These are phyloP conservation scores for Pollimyrus isidori DNA, from an alignment of 2,113 vertebrate species.

Conservation along the genomic window DNA sequence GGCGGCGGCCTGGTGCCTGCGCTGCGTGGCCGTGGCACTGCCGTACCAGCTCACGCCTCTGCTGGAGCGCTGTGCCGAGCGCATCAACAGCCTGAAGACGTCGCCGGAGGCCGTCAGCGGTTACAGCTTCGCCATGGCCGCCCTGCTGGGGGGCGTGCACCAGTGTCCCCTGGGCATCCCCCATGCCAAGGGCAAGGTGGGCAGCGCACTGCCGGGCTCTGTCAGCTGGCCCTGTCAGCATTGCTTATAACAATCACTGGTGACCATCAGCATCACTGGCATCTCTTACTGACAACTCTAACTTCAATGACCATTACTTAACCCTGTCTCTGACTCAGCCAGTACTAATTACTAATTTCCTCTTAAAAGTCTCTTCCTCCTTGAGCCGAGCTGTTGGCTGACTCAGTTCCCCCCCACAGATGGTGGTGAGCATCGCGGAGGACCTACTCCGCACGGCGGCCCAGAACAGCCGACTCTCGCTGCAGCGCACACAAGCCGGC, in stretches of 20 bases:
- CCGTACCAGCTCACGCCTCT: slow-evolving; percentile 91
- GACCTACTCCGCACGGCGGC: slow-evolving; percentile 89
- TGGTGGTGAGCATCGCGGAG: slow-evolving; percentile 96
- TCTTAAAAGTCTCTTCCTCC: not conserved
- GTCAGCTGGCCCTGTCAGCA: not conserved
- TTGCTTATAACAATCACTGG: not conserved
- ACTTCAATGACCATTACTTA: not conserved
- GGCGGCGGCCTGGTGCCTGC: slow-evolving; percentile 90
- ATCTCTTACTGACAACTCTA: not conserved
- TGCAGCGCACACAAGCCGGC: slow-evolving; percentile 92
- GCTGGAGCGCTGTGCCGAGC: slow-evolving; percentile 88
- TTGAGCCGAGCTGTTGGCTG: not conserved
- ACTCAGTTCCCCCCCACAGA: slow-evolving; percentile 53
- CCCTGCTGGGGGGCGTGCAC: slow-evolving; percentile 88
- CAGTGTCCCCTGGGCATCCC: slow-evolving; percentile 94
- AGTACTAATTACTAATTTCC: not conserved
- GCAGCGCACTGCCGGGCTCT: slow-evolving; percentile 9
- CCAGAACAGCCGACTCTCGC: slow-evolving; percentile 90
- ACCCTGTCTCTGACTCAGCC: not conserved
- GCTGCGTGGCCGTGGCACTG: slow-evolving; percentile 86
- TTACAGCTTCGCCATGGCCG: slow-evolving; percentile 97
- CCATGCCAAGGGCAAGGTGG: slow-evolving; percentile 94
- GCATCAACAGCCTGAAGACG: slow-evolving; percentile 90
- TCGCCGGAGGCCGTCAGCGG: slow-evolving; percentile 97
- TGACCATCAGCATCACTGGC: not conserved